Evolutionary conservation across 2,888 invertebrate species (phyloP).

Genomic region (Eledona agricola): DNA sequence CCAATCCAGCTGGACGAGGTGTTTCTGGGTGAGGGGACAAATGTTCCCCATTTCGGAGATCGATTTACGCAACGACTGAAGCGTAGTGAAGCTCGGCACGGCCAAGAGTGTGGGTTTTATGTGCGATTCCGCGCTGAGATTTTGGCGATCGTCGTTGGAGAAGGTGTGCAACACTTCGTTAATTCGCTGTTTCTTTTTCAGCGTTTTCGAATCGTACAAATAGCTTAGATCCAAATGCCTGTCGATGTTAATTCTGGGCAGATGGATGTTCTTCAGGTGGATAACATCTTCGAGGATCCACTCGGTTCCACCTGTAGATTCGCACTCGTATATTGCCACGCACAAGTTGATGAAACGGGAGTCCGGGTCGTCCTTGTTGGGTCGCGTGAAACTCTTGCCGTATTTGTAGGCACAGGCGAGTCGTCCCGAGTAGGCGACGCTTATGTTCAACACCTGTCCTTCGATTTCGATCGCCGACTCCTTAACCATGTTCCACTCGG

Average conservation of each 20-base stretch:
- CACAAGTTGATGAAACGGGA: conserved; percentile 89
- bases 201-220: conserved; percentile 78
- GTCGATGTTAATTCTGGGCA: conserved; percentile 83
- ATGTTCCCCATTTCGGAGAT: conserved; percentile 93
- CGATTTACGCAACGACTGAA: conserved; percentile 86
- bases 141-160: conserved; percentile 71
- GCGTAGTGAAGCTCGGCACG: conserved; percentile 89
- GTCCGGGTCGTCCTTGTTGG: conserved; percentile 77
- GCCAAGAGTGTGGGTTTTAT: conserved; percentile 71
- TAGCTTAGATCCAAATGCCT: conserved; percentile 85
- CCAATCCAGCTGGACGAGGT: conserved; percentile 97
- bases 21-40: conserved; percentile 89
- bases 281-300: conserved; percentile 97
- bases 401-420: conserved; percentile 98
- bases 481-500: conserved; percentile 63
- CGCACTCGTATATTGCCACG: conserved; percentile 98
- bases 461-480: conserved; percentile 69
- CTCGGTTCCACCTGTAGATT: conserved; percentile 94
- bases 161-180: conserved; percentile 85
- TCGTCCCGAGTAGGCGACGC: conserved; percentile 97
- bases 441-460: conserved; percentile 90
- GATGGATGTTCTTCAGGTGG: conserved; percentile 89
- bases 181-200: conserved; percentile 83
- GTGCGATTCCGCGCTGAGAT: conserved; percentile 54
- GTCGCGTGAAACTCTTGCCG: conserved; percentile 87